A percentile compares a stretch with the other conserved stretches of the same genome.
Conservation (phyloP, 2,888 invertebrate genomes). For the Acronicta psi region DNA sequence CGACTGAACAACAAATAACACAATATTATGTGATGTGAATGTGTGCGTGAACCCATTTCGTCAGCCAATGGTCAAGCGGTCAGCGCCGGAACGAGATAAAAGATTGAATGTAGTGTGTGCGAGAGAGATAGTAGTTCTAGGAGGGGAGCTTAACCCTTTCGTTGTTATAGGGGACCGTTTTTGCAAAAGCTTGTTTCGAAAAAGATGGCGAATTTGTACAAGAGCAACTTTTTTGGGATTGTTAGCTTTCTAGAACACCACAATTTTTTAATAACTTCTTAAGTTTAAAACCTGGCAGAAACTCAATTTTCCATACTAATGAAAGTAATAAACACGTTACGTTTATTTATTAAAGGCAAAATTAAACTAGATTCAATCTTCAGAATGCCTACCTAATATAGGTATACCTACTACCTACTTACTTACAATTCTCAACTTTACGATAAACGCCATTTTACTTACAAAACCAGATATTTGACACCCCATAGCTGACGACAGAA, state of each 20-base stretch:
- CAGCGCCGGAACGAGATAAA: constrained; percentile 66
- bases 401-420: too few relatives aligned
- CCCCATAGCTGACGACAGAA: constrained; percentile 29
- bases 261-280: too few relatives aligned
- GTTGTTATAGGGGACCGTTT: constrained; percentile 43
- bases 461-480: constrained; percentile 11
- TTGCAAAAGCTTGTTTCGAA: constrained; percentile 30
- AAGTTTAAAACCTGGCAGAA: too few relatives aligned
- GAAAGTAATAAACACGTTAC: too few relatives aligned
- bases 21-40: too few relatives aligned
- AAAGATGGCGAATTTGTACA: constrained; percentile 15
- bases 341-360: too few relatives aligned
- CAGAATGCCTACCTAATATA: too few relatives aligned
- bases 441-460: neutral
- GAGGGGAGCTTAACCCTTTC: constrained; percentile 53
- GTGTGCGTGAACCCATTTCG: constrained; percentile 52
- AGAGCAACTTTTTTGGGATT: neutral
- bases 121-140: constrained; percentile 39
- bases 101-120: constrained; percentile 37
- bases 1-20: constrained; percentile 6
- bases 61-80: constrained; percentile 86
- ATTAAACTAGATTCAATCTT: too few relatives aligned
- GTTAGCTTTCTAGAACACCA: neutral
- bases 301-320: too few relatives aligned
- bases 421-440: too few relatives aligned